A percentile compares a stretch with the other conserved stretches of the same genome.
phyloP scores from a whole-genome alignment of 2,888 invertebrate genomes.

The Dinocampus coccinellae region DNA sequence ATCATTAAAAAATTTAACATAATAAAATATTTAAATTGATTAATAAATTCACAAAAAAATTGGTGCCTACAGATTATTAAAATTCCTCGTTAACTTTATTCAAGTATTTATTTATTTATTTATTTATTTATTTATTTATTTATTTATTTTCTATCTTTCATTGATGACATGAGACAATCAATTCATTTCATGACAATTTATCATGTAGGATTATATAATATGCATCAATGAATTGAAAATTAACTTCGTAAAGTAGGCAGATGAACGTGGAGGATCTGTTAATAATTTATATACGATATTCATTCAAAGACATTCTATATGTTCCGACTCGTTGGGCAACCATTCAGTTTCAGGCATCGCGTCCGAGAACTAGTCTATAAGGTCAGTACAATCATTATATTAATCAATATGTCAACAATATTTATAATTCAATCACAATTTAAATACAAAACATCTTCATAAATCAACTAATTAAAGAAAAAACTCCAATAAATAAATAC shows the following conservation, averaged over 20 bases:
- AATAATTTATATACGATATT: too few relatives aligned
- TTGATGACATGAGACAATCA: not conserved
- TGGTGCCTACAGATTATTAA: not conserved
- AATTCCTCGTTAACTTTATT: not conserved
- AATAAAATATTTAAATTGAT: too few relatives aligned
- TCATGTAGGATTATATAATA: not conserved
- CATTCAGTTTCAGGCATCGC: constrained; percentile 58
- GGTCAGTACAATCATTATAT: constrained; percentile 54
- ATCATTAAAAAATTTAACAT: too few relatives aligned
- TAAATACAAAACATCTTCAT: not conserved
- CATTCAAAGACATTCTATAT: too few relatives aligned
- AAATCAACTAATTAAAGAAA: not conserved
- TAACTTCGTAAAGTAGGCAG: not conserved
- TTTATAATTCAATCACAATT: not conserved
- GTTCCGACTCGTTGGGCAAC: constrained; percentile 61
- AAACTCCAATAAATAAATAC: not conserved
- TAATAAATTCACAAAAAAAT: not conserved
- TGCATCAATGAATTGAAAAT: not conserved
- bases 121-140: not conserved
- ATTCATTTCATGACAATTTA: not conserved
- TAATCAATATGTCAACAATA: not conserved
- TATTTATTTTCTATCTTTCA: not conserved
- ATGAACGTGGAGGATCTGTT: not conserved
- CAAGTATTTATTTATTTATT: not conserved
- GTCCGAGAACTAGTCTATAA: constrained; percentile 64